Percentiles rank a stretch among this genome's conserved stretches.
Conservation (phyloP, 23 tunicate species). For the Aplidium turbinatum region DNA sequence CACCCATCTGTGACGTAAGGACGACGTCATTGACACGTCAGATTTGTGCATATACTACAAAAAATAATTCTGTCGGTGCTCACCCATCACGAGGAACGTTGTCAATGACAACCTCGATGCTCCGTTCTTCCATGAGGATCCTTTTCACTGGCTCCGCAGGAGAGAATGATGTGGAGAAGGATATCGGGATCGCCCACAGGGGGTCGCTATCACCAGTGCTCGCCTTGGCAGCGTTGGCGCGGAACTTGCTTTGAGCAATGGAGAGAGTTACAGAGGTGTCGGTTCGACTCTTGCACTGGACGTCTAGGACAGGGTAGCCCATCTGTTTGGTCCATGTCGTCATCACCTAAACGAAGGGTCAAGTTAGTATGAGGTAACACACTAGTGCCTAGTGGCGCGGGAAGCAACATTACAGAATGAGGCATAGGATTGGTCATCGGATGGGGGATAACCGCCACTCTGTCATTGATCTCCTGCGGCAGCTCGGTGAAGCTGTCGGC, state of each 20-base stretch:
- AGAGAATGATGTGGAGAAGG: slow-evolving; percentile 59
- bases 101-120: slow-evolving; percentile 65
- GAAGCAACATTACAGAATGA: no score
- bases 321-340: slow-evolving; percentile 89
- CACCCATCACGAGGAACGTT: slow-evolving; percentile 61
- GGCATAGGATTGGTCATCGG: no score
- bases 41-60: background rate
- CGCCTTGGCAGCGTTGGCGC: slow-evolving; percentile 47
- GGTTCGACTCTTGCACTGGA: slow-evolving; percentile 43
- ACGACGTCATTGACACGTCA: no score
- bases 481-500: background rate
- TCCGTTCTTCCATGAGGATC: slow-evolving; percentile 47
- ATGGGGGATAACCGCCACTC: no score
- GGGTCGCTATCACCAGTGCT: slow-evolving; percentile 7
- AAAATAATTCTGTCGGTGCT: background rate
- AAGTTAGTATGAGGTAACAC: no score
- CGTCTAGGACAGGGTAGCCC: slow-evolving; percentile 94
- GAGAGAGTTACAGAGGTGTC: slow-evolving; percentile 71
- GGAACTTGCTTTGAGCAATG: slow-evolving; percentile 86
- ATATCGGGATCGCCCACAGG: slow-evolving; percentile 88
- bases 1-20: slow-evolving; percentile 93
- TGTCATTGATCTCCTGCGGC: no score
- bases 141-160: slow-evolving; percentile 47
- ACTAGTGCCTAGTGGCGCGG: no score
- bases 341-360: slow-evolving; percentile 91